These are phyloP conservation scores for Spongilla lacustris DNA, from an alignment of 37 sponge, comb jelly and placozoan genomes.

Conservation along the genomic window DNA sequence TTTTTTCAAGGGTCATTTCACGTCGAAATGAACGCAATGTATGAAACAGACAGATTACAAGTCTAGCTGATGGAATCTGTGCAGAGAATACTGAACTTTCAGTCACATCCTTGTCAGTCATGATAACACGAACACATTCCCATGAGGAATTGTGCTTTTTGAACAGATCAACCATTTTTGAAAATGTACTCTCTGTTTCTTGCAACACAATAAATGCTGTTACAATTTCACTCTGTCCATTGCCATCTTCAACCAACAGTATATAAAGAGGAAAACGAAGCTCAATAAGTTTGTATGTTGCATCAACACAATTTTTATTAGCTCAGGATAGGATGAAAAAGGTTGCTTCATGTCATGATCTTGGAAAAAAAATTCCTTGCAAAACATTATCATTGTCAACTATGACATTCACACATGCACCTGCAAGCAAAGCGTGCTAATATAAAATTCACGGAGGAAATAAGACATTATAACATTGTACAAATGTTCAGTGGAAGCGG, in stretches of 20 bases:
- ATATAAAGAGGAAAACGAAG: constrained; percentile 32
- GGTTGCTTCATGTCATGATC: constrained; percentile 21
- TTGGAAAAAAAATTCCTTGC: too few species aligned
- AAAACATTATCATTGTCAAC: too few species aligned
- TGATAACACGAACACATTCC: constrained; percentile 22
- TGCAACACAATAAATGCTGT: constrained; percentile 23
- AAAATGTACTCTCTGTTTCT: constrained; percentile 18
- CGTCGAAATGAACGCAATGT: constrained; percentile 33
- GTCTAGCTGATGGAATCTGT: constrained; percentile 25
- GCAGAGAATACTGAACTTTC: constrained; percentile 27
- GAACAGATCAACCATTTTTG: constrained; percentile 32
- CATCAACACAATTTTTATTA: constrained; percentile 38
- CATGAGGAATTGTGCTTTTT: constrained; percentile 30
- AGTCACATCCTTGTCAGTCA: constrained; percentile 51
- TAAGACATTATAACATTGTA: too few species aligned
- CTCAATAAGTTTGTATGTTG: constrained; percentile 53
- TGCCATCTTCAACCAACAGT: constrained; percentile 41
- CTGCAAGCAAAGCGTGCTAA: too few species aligned
- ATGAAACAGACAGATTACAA: constrained; percentile 57
- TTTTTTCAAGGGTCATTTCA: constrained; percentile 50
- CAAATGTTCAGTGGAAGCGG: too few species aligned
- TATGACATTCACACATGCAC: too few species aligned
- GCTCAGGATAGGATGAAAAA: constrained; percentile 52
- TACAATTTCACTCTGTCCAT: constrained; percentile 71
- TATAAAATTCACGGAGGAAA: too few species aligned